A percentile compares a stretch with the other conserved stretches of the same genome.
Evolutionary conservation across 1,140 invertebrate genomes (phyloP).

Genomic region (Ridgeia piscesae): DNA sequence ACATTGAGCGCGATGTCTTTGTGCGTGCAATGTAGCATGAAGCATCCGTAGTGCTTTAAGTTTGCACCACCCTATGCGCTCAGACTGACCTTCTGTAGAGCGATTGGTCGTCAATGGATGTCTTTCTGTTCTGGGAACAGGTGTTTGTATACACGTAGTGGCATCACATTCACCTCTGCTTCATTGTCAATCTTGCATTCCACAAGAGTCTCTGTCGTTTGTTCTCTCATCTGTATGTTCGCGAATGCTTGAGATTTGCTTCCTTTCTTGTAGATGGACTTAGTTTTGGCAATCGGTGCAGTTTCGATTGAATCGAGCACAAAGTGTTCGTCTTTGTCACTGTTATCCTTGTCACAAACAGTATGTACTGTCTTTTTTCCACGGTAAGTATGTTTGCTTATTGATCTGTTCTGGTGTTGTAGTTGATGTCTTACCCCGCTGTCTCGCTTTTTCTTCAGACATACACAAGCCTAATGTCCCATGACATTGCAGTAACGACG

Average conservation of each 20-base stretch:
- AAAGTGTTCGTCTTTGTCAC: constrained; percentile 3
- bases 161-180: constrained; percentile 11
- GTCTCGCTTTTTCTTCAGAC: too few relatives aligned
- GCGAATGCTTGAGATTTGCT: constrained; percentile 6
- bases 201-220: neutral
- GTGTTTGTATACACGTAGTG: constrained; percentile 10
- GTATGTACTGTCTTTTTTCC: neutral
- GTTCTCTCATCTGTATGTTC: neutral
- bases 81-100: neutral
- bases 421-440: too few relatives aligned
- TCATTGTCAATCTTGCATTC: neutral
- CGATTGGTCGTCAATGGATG: neutral
- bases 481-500: too few relatives aligned
- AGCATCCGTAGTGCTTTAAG: neutral
- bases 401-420: neutral
- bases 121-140: neutral
- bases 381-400: too few relatives aligned
- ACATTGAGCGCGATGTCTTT: neutral
- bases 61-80: neutral
- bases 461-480: too few relatives aligned
- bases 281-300: neutral
- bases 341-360: neutral
- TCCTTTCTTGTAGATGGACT: neutral
- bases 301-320: neutral
- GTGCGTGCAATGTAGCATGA: neutral